Percentiles rank a stretch among this genome's conserved stretches.
These are phyloP conservation scores for Littorina saxatilis DNA, from an alignment of 1,140 invertebrate species.

Conservation along the genomic window DNA sequence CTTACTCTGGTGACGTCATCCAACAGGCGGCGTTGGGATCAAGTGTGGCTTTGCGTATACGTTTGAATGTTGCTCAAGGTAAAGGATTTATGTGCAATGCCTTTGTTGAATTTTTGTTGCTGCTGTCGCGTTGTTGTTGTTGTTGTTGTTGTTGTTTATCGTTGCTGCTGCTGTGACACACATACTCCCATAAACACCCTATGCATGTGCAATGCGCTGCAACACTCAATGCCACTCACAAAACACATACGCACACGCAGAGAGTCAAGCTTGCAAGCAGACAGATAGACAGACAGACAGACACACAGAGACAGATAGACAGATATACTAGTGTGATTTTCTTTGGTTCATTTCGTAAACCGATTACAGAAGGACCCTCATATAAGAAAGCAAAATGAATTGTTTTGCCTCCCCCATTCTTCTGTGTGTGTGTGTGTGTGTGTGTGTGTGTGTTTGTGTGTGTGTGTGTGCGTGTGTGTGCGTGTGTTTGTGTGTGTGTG, in stretches of 20 bases:
- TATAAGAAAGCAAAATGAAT: too few species aligned
- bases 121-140: too few species aligned
- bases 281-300: too few species aligned
- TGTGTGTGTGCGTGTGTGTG: slow-evolving; percentile 24
- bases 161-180: too few species aligned
- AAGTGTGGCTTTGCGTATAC: background rate
- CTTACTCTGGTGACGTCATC: background rate
- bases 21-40: background rate
- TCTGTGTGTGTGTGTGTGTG: background rate
- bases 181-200: too few species aligned
- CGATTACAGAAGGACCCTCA: too few species aligned
- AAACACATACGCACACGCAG: background rate
- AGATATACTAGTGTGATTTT: background rate
- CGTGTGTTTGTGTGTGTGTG: slow-evolving; percentile 13
- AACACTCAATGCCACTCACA: background rate
- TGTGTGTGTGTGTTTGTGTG: slow-evolving; percentile 6
- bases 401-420: too few species aligned
- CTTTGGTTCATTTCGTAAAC: too few species aligned
- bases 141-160: too few species aligned
- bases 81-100: background rate
- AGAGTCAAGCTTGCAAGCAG: too few species aligned
- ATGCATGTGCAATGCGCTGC: too few species aligned
- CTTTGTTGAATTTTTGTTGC: background rate
- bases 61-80: background rate
- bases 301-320: too few species aligned